Percentiles rank a stretch among this genome's conserved stretches.
phyloP scores from a whole-genome alignment of 2,888 invertebrate genomes.

The Onchidella celtica region DNA sequence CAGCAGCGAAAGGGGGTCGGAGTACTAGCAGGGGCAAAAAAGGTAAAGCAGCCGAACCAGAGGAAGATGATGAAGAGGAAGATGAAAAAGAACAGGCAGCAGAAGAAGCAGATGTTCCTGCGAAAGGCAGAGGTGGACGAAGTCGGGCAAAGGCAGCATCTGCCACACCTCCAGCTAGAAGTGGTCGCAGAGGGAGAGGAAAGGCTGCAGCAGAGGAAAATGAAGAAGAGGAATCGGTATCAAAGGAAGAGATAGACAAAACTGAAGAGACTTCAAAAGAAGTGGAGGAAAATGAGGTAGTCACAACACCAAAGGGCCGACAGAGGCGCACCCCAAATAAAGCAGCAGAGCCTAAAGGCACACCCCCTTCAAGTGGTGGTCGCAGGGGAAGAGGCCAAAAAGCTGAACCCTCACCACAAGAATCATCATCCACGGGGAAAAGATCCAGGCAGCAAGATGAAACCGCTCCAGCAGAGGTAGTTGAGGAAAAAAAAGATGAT shows the following conservation, averaged over 20 bases:
- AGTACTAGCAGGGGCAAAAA: slow-evolving; percentile 5
- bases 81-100: neutral
- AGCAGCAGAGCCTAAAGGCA: neutral
- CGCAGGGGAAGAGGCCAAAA: slow-evolving; percentile 25
- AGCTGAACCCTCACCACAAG: slow-evolving; percentile 5
- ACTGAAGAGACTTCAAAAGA: neutral
- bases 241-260: neutral
- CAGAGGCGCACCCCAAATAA: neutral
- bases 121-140: neutral
- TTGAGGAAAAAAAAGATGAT: neutral
- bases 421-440: neutral
- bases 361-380: neutral
- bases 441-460: neutral
- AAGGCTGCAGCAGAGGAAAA: slow-evolving; percentile 19
- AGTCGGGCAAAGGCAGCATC: slow-evolving; percentile 2
- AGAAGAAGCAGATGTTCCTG: neutral
- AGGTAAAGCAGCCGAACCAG: slow-evolving; percentile 23
- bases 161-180: neutral
- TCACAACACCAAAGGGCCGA: slow-evolving; percentile 31
- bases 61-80: slow-evolving; percentile 13
- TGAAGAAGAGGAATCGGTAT: neutral
- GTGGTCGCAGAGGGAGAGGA: slow-evolving; percentile 6
- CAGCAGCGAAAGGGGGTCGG: neutral
- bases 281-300: neutral
- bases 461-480: neutral